Conservation (phyloP, 35 echinoderm and acorn worm species). For the Chiridota heheva region DNA sequence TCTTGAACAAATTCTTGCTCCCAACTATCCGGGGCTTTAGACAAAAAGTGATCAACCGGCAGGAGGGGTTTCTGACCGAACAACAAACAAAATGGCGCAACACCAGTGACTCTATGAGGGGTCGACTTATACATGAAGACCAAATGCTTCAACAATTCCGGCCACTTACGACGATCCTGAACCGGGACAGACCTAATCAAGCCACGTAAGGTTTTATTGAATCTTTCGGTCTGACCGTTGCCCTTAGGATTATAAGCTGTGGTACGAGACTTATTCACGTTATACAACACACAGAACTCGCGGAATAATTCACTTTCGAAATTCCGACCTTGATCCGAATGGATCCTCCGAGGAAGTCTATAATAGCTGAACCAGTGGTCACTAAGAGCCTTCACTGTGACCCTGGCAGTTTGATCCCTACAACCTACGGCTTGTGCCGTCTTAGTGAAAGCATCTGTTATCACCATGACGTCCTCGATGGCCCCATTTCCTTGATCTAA, state of each 20-base stretch:
- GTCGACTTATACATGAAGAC: conserved; percentile 58
- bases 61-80: no score
- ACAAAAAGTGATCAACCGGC: no score
- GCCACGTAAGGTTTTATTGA: conserved; percentile 55
- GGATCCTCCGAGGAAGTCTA: conserved; percentile 42
- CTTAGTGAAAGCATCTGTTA: conserved; percentile 65
- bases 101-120: conserved; percentile 37
- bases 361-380: conserved; percentile 51
- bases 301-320: conserved; percentile 39
- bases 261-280: conserved; percentile 37
- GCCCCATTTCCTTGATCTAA: conserved; percentile 28
- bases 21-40: no score
- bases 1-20: not conserved
- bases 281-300: conserved; percentile 49
- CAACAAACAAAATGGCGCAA: conserved; percentile 16
- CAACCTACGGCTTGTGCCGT: conserved; percentile 50
- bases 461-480: conserved; percentile 59
- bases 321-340: conserved; percentile 59
- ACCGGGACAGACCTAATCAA: conserved; percentile 28
- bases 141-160: conserved; percentile 34
- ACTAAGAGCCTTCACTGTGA: conserved; percentile 15
- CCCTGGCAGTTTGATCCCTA: conserved; percentile 39
- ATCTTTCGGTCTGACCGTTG: conserved; percentile 48
- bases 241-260: conserved; percentile 51
- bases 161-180: conserved; percentile 5